Evolutionary conservation across 2,797 vertebrate genomes (phyloP).

Genomic region (Pseudochirops cupreus): DNA sequence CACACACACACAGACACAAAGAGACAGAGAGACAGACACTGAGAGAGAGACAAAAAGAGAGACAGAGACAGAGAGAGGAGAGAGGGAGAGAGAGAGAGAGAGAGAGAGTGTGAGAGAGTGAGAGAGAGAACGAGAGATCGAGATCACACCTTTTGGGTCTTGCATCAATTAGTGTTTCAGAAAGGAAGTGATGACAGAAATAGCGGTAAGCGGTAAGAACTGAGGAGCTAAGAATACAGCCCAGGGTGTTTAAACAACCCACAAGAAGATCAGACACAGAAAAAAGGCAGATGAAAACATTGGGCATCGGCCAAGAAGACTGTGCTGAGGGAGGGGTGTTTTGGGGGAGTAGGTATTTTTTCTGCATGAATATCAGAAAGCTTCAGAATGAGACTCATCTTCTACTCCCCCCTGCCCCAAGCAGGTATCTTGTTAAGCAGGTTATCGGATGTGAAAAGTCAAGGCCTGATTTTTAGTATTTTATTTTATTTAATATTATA

Average conservation of each 20-base stretch:
- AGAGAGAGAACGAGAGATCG: slow-evolving; percentile 39
- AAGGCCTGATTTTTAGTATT: neutral
- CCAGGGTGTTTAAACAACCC: slow-evolving; percentile 37
- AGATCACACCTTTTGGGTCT: slow-evolving; percentile 76
- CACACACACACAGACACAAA: too few relatives aligned
- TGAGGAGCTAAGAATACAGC: slow-evolving; percentile 14
- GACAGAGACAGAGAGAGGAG: neutral
- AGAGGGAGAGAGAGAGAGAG: slow-evolving; percentile 49
- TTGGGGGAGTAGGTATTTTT: slow-evolving; percentile 19
- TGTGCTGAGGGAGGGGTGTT: neutral
- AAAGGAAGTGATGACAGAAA: slow-evolving; percentile 76
- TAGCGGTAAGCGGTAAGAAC: slow-evolving; percentile 66
- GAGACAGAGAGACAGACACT: too few relatives aligned
- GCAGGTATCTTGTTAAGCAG: neutral
- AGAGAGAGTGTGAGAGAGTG: neutral
- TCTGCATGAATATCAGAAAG: slow-evolving; percentile 17
- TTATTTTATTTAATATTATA: too few relatives aligned
- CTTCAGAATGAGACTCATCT: slow-evolving; percentile 4
- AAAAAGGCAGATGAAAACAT: slow-evolving; percentile 42
- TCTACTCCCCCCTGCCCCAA: neutral
- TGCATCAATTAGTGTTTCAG: slow-evolving; percentile 68
- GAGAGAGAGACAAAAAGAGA: too few relatives aligned
- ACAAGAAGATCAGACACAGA: slow-evolving; percentile 53
- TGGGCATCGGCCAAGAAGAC: slow-evolving; percentile 4
- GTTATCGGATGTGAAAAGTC: neutral